These are phyloP conservation scores for Zaprionus lachaisei DNA, from an alignment of 1,140 invertebrate genomes.

Conservation along the genomic window DNA sequence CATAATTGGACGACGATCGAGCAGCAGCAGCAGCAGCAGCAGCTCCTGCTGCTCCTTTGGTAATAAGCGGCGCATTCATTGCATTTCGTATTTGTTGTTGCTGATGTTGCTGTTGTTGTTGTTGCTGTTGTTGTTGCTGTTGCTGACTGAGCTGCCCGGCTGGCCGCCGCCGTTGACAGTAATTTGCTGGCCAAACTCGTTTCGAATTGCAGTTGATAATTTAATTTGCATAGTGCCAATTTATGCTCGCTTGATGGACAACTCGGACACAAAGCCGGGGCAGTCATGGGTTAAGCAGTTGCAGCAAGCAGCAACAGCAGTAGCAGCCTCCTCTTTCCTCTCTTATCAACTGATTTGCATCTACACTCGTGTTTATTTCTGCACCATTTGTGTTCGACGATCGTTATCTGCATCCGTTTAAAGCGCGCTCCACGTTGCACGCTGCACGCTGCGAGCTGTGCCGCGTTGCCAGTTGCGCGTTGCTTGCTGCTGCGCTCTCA, in stretches of 20 bases:
- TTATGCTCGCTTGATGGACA: slow-evolving; percentile 78
- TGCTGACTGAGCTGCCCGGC: slow-evolving; percentile 7
- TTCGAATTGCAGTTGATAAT: slow-evolving; percentile 74
- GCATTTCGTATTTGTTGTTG: slow-evolving; percentile 55
- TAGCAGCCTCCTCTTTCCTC: slow-evolving; percentile 1
- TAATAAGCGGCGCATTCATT: slow-evolving; percentile 73
- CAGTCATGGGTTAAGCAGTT: slow-evolving; percentile 31
- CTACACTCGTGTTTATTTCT: slow-evolving; percentile 83
- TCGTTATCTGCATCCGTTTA: slow-evolving; percentile 83
- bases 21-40: slow-evolving; percentile 4
- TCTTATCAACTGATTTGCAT: slow-evolving; percentile 81
- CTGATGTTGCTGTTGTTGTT: neutral
- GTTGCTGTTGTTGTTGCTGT: neutral
- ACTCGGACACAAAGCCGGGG: slow-evolving; percentile 33
- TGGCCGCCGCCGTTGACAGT: slow-evolving; percentile 68
- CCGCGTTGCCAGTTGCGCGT: neutral
- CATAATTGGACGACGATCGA: slow-evolving; percentile 61
- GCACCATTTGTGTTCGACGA: slow-evolving; percentile 83
- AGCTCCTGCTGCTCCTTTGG: slow-evolving; percentile 25
- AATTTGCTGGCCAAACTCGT: slow-evolving; percentile 77
- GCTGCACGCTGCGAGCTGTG: neutral
- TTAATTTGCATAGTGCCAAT: slow-evolving; percentile 83
- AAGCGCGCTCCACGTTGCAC: slow-evolving; percentile 40
- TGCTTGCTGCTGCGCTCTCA: slow-evolving; percentile 45
- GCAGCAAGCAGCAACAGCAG: neutral